These are phyloP conservation scores for Zaprionus ghesquierei DNA, from an alignment of 1,140 invertebrate species.

Conservation along the genomic window DNA sequence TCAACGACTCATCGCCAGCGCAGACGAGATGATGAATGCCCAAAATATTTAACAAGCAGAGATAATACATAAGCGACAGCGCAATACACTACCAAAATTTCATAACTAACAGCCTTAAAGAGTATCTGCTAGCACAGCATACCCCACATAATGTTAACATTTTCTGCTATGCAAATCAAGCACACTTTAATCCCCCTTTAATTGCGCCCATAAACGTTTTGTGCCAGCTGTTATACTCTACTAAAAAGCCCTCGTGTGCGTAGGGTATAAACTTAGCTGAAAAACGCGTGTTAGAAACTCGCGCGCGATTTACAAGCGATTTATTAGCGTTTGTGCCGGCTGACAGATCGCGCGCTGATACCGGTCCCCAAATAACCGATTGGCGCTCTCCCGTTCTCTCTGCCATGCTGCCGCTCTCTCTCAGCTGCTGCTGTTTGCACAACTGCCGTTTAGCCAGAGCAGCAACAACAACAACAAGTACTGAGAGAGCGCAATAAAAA, in stretches of 20 bases:
- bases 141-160: background rate
- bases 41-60: constrained; percentile 52
- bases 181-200: background rate
- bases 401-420: constrained; percentile 1
- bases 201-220: background rate
- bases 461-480: constrained; percentile 39
- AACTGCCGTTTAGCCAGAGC: constrained; percentile 45
- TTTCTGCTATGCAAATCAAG: background rate
- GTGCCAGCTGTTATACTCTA: background rate
- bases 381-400: constrained; percentile 3
- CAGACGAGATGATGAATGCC: constrained; percentile 73
- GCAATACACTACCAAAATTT: background rate
- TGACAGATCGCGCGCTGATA: constrained; percentile 26
- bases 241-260: background rate
- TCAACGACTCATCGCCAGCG: constrained; percentile 9
- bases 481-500: constrained; percentile 53
- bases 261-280: constrained; percentile 35
- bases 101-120: background rate
- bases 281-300: constrained; percentile 68
- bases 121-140: background rate
- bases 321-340: constrained; percentile 53
- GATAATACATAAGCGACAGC: background rate
- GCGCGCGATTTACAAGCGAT: constrained; percentile 67
- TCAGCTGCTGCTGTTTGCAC: constrained; percentile 55
- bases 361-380: constrained; percentile 28